These are phyloP conservation scores for Cacoxenus indagator DNA, from an alignment of 2,888 invertebrate genomes.

Conservation along the genomic window DNA sequence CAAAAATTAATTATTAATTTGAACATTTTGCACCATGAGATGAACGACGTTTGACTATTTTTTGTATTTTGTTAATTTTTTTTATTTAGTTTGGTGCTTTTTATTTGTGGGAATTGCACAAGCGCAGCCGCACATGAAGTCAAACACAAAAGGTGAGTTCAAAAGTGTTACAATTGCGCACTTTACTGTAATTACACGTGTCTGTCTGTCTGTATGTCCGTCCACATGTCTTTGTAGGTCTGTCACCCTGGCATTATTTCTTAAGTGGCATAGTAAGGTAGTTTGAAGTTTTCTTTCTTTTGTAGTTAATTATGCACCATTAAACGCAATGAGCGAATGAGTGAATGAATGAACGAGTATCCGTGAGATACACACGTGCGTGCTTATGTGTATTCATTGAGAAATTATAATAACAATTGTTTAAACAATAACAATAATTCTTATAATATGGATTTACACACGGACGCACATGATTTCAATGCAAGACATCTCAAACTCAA, in stretches of 20 bases:
- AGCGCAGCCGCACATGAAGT: no score
- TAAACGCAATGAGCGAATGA: conserved; percentile 42
- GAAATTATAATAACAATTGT: conserved; percentile 33
- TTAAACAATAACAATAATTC: conserved; percentile 28
- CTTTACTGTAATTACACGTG: conserved; percentile 43
- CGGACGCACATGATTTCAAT: background rate
- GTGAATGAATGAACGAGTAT: conserved; percentile 30
- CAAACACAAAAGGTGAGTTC: background rate
- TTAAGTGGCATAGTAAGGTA: background rate
- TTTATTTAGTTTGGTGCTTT: background rate
- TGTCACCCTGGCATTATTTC: conserved; percentile 22
- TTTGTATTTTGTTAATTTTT: background rate
- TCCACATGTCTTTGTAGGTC: conserved; percentile 2
- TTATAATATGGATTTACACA: background rate
- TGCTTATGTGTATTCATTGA: conserved; percentile 48
- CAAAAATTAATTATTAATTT: background rate
- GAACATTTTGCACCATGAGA: no score
- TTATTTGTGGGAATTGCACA: background rate
- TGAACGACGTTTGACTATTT: background rate
- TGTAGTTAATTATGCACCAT: conserved; percentile 60
- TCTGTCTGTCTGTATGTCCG: conserved; percentile 28
- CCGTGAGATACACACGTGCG: conserved; percentile 35
- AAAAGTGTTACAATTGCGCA: conserved; percentile 49
- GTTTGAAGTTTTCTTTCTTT: background rate
- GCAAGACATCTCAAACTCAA: background rate